phyloP scores from a whole-genome alignment of 2,888 invertebrate species.

The Andrena haemorrhoa region DNA sequence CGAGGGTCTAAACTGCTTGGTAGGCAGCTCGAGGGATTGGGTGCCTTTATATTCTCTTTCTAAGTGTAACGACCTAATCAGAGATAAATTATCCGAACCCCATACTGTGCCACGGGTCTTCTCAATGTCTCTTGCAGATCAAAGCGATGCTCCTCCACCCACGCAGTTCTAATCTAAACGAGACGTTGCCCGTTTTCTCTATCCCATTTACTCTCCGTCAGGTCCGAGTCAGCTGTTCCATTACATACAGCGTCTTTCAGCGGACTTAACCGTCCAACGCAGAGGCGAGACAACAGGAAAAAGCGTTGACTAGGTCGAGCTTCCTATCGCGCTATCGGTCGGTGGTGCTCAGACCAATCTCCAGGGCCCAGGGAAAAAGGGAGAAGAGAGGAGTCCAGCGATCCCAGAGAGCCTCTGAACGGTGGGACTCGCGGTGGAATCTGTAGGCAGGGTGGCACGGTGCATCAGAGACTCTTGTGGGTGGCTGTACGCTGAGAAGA shows the following conservation, averaged over 20 bases:
- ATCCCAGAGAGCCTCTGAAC: background rate
- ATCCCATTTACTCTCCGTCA: conserved; percentile 24
- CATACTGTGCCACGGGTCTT: too few relatives aligned
- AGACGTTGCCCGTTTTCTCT: conserved; percentile 19
- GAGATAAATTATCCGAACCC: conserved; percentile 5
- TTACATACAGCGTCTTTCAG: background rate
- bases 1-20: background rate
- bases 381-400: background rate
- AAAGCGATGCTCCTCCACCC: conserved; percentile 14
- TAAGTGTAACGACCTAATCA: background rate
- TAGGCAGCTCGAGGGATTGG: background rate
- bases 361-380: background rate
- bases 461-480: conserved; percentile 77
- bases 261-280: conserved; percentile 3
- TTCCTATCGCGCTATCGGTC: background rate
- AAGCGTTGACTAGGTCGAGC: background rate
- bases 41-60: too few relatives aligned
- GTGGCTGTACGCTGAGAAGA: conserved; percentile 81
- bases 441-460: conserved; percentile 57
- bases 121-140: conserved; percentile 4
- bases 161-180: conserved; percentile 30
- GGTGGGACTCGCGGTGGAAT: conserved; percentile 11
- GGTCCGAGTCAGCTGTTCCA: conserved; percentile 11
- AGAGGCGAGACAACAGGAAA: background rate
- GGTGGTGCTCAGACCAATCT: background rate